Evolutionary conservation across 1,140 invertebrate species (phyloP), one percentile per base, ranked within the genome.

Genomic region (Drosophila prosaltans): DNA sequence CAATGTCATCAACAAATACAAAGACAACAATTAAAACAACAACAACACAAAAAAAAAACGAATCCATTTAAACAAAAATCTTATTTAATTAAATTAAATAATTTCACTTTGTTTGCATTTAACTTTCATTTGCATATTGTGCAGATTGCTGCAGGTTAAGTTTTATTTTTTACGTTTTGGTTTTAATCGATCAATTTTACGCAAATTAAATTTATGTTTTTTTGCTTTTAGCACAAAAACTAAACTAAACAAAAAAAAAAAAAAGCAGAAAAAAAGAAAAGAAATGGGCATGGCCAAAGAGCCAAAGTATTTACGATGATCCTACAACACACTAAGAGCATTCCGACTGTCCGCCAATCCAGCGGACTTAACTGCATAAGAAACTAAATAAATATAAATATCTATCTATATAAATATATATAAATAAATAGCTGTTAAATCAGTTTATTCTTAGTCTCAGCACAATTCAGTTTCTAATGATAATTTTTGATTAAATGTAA

Each of bases 71-170:
- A 80, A 72, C 83, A 89, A 88, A 86, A 81, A 85, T 89, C 67
- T 89, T 89, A 90, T 89, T 90, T 90, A 89, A 89, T 89, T 80
- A 16, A 89, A 73, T 89, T 89, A 89, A 90, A 90, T 89, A 90
- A 90, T 90, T 89, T 89, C 43, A 86, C 60, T 89, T 90, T 90
- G 85, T 85, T 90, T 80, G 71, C 70, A 69, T 79, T 74, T 80
- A 79, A 70, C 68, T 65, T 66, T 78, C 80, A 72, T 82, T 81
- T 74, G 65, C 69, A 77, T 36, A 36, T 36, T 36, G 3, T 36
- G 21, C 24, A 51, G n/a, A 51, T 26, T 26, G 45, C 45, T 51
- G 45, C 45, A 51, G 45, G 21, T 51, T 51, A 8, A 26, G 8
- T 51, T 51, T 51, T 48, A 26, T 51, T 9, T 71, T 70, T 68